phyloP scores from a whole-genome alignment of 2,797 vertebrate species.

The Tenualosa ilisha region DNA sequence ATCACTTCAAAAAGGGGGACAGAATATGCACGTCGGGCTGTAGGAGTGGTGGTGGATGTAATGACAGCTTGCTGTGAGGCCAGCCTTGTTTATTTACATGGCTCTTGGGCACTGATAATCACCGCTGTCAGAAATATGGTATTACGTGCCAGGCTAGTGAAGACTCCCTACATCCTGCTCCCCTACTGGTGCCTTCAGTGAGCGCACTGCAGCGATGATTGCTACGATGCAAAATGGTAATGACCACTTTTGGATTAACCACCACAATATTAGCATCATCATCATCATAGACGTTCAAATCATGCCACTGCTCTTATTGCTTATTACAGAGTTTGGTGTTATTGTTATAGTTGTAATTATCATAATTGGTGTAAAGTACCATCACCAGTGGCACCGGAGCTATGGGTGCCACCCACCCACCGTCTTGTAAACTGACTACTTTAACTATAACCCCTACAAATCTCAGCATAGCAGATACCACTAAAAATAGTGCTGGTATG shows the following conservation, averaged over 20 bases:
- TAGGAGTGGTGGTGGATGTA: neutral
- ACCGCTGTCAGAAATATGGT: neutral
- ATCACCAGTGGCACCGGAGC: conserved; percentile 29
- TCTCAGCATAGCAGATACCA: neutral
- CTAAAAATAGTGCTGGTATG: neutral
- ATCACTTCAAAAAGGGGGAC: conserved; percentile 29
- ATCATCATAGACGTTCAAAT: neutral
- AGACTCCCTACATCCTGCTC: neutral
- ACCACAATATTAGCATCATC: neutral
- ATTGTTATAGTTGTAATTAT: neutral
- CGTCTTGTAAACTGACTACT: neutral
- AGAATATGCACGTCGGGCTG: neutral
- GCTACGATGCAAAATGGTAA: neutral
- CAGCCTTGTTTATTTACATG: conserved; percentile 36
- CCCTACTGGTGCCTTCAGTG: neutral
- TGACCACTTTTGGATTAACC: neutral
- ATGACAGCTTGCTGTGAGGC: conserved; percentile 5
- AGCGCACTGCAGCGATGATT: neutral
- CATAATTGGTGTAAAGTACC: conserved; percentile 28
- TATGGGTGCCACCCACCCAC: neutral
- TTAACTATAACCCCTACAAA: neutral
- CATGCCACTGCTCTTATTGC: neutral
- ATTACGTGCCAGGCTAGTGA: neutral
- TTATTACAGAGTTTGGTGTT: conserved; percentile 1
- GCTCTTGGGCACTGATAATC: neutral